phyloP scores from a whole-genome alignment of 2,113 vertebrate species.

The Benitochromis conjunctus region DNA sequence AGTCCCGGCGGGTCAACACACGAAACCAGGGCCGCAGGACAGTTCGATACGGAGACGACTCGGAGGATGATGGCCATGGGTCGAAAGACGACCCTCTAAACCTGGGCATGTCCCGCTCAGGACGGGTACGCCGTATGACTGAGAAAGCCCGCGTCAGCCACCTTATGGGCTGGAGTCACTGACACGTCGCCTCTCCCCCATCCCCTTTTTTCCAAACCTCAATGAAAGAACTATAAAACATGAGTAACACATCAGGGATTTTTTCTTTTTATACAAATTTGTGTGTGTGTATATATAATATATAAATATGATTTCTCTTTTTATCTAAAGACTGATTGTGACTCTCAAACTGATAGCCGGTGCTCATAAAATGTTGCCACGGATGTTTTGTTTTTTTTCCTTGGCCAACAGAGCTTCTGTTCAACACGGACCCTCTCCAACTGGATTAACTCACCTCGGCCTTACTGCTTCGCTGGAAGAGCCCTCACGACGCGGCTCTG shows the following conservation, averaged over 20 bases:
- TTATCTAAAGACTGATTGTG: slow-evolving; percentile 62
- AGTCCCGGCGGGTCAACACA: slow-evolving; percentile 86
- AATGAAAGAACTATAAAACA: slow-evolving; percentile 25
- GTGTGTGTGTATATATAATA: slow-evolving; percentile 16
- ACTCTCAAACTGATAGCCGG: slow-evolving; percentile 77
- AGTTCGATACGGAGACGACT: slow-evolving; percentile 91
- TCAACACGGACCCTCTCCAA: slow-evolving; percentile 39
- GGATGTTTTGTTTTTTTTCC: slow-evolving; percentile 58
- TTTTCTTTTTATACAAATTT: slow-evolving; percentile 66
- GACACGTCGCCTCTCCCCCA: slow-evolving; percentile 41
- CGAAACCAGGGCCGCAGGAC: slow-evolving; percentile 95
- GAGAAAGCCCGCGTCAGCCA: slow-evolving; percentile 98
- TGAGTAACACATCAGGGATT: slow-evolving; percentile 92
- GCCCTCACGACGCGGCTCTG: not conserved
- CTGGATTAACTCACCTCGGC: slow-evolving; percentile 63
- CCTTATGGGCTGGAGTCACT: slow-evolving; percentile 99
- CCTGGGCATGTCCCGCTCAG: slow-evolving; percentile 93
- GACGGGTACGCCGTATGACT: slow-evolving; percentile 96
- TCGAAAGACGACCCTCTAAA: slow-evolving; percentile 91
- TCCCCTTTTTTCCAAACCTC: slow-evolving; percentile 18
- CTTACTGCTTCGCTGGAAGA: slow-evolving; percentile 61
- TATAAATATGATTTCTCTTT: slow-evolving; percentile 53
- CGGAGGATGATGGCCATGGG: slow-evolving; percentile 84
- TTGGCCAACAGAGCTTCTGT: slow-evolving; percentile 51
- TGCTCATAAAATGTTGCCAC: slow-evolving; percentile 84